These are phyloP conservation scores for Gorsachius magnificus DNA, from an alignment of 2,797 vertebrate genomes.

Conservation along the genomic window DNA sequence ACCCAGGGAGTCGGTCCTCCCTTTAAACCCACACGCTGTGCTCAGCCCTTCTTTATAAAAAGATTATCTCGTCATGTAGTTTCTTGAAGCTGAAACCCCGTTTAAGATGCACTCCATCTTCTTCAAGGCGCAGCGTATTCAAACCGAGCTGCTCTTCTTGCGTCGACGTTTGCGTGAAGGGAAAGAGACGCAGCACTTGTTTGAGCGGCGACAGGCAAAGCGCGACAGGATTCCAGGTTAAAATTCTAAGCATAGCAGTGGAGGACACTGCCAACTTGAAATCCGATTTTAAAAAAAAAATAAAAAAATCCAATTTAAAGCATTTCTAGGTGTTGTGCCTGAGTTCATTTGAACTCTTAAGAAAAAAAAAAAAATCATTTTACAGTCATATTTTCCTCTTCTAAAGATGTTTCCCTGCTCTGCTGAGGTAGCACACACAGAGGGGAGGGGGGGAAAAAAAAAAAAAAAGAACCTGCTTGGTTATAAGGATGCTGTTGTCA, in stretches of 20 bases:
- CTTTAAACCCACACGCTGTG: background rate
- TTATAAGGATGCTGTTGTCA: background rate
- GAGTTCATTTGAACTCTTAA: slow-evolving; percentile 27
- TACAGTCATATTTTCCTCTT: slow-evolving; percentile 10
- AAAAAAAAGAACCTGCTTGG: background rate
- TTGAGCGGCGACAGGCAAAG: background rate
- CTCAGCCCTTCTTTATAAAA: background rate
- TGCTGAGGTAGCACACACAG: background rate
- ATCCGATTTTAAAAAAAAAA: background rate
- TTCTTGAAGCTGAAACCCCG: background rate
- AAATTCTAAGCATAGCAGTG: background rate
- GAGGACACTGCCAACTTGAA: background rate
- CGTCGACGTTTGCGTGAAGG: background rate
- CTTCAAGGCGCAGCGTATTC: background rate
- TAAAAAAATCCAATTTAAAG: slow-evolving; percentile 21
- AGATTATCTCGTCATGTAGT: background rate
- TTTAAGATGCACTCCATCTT: background rate
- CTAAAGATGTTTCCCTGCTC: background rate
- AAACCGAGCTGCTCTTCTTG: background rate
- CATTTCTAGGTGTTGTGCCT: slow-evolving; percentile 18
- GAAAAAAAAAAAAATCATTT: slow-evolving; percentile 30
- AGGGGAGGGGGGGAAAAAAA: background rate
- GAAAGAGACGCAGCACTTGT: background rate
- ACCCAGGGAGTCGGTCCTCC: background rate
- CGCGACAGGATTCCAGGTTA: background rate